phyloP scores from a whole-genome alignment of 2,113 vertebrate genomes.

The Bos javanicus region DNA sequence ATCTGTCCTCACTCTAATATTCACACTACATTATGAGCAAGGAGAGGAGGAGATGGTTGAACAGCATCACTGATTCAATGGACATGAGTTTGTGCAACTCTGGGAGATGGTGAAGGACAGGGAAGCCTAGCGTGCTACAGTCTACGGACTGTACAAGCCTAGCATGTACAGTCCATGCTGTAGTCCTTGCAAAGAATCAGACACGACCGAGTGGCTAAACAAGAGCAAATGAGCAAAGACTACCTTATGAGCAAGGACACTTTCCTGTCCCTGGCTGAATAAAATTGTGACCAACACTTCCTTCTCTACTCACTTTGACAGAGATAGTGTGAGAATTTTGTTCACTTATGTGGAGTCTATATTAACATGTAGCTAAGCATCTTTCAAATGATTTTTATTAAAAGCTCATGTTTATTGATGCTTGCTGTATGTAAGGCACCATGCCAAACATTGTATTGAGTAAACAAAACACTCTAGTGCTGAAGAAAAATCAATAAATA shows the following conservation, averaged over 20 bases:
- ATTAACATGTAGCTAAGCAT: background rate
- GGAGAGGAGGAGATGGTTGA: no score
- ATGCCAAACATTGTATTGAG: background rate
- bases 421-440: background rate
- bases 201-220: no score
- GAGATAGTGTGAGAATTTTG: background rate
- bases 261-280: background rate
- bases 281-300: background rate
- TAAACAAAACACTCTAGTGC: background rate
- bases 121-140: no score
- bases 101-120: no score
- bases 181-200: no score
- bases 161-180: no score
- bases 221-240: no score
- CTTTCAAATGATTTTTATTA: background rate
- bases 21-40: background rate
- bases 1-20: background rate
- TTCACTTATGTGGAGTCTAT: background rate
- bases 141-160: no score
- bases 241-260: rapidly evolving
- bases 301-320: background rate
- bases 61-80: no score
- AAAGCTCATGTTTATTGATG: background rate
- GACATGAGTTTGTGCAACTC: no score
- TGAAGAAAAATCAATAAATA: background rate